phyloP scores from a whole-genome alignment of 2,888 invertebrate genomes.

The Lepas anatifera region DNA sequence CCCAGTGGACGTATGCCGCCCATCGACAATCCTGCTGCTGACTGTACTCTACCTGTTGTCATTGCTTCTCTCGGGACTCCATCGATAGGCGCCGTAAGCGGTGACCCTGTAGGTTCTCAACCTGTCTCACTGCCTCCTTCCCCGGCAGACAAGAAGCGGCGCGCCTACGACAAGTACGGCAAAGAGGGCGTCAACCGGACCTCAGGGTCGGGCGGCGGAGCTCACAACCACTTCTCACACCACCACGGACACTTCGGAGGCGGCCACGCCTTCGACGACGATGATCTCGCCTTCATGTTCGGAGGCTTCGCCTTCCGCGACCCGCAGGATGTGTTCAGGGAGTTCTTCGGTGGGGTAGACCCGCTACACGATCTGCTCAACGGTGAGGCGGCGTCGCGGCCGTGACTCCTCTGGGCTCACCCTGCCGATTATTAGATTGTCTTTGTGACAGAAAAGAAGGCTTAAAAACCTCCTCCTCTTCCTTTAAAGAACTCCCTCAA shows the following conservation, averaged over 20 bases:
- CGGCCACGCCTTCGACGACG: conserved; percentile 57
- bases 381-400: neutral
- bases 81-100: too few relatives aligned
- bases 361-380: conserved; percentile 72
- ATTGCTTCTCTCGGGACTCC: too few relatives aligned
- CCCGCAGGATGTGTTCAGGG: conserved; percentile 96
- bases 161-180: conserved; percentile 88
- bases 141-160: conserved; percentile 78
- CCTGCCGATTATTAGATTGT: too few relatives aligned
- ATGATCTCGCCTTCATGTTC: conserved; percentile 55
- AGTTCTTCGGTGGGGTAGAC: conserved; percentile 83
- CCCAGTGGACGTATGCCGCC: too few relatives aligned
- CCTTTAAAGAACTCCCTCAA: too few relatives aligned
- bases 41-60: too few relatives aligned
- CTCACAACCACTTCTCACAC: conserved; percentile 27
- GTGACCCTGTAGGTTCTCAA: too few relatives aligned
- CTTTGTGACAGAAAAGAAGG: too few relatives aligned
- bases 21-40: too few relatives aligned
- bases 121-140: too few relatives aligned
- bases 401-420: too few relatives aligned
- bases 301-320: conserved; percentile 85
- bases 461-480: too few relatives aligned
- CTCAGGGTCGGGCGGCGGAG: conserved; percentile 45
- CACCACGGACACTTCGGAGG: conserved; percentile 30
- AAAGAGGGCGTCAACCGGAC: conserved; percentile 70